These are phyloP conservation scores for Galaxea fascicularis DNA, from an alignment of 92 coral and sea anemone species.

Conservation along the genomic window DNA sequence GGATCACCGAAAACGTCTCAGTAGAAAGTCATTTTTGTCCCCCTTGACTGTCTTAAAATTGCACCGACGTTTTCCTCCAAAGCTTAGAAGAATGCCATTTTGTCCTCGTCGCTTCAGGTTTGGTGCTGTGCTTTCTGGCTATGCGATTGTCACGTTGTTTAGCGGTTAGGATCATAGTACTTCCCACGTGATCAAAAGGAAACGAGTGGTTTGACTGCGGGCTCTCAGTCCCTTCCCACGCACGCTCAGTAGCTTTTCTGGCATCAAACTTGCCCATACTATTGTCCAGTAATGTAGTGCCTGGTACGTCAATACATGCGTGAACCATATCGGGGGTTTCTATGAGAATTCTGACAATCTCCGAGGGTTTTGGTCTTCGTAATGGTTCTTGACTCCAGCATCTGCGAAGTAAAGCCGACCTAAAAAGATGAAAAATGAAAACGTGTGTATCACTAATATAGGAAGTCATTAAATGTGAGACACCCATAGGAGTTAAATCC, in stretches of 20 bases:
- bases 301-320: constrained; percentile 71
- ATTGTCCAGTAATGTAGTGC: constrained; percentile 57
- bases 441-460: no score
- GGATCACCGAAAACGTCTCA: no score
- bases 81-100: not conserved
- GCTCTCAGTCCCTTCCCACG: constrained; percentile 30
- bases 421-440: not conserved
- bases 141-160: not conserved
- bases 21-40: no score
- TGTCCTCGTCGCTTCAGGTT: not conserved
- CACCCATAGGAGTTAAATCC: no score
- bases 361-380: constrained; percentile 64
- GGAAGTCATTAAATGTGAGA: no score
- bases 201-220: constrained; percentile 29
- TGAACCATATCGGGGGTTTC: constrained; percentile 63
- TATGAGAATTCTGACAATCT: constrained; percentile 59
- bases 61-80: constrained; percentile 39
- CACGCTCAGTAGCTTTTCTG: constrained; percentile 49
- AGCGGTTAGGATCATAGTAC: not conserved
- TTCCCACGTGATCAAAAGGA: constrained; percentile 2
- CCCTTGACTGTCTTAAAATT: not conserved
- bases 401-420: constrained; percentile 60
- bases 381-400: constrained; percentile 71
- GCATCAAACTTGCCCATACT: constrained; percentile 57
- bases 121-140: constrained; percentile 18